Conservation (phyloP, 1,140 invertebrate species). For the Drosophila kohkoa region DNA sequence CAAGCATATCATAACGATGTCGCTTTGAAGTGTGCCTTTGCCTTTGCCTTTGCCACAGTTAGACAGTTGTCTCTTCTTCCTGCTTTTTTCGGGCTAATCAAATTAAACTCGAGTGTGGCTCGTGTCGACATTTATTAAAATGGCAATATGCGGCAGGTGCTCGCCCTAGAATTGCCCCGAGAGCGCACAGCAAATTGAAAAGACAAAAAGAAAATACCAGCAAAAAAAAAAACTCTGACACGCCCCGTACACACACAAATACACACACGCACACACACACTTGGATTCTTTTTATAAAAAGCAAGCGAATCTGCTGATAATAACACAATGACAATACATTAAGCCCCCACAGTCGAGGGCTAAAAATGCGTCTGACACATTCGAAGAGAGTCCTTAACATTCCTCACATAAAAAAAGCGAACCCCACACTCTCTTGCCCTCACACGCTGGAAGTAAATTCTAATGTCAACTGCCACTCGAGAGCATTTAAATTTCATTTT, state of each 20-base stretch:
- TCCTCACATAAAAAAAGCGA: slow-evolving; percentile 10
- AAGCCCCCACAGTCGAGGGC: slow-evolving; percentile 9
- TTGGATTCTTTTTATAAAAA: slow-evolving; percentile 28
- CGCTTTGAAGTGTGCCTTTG: slow-evolving; percentile 54
- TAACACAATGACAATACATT: slow-evolving; percentile 51
- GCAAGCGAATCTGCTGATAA: slow-evolving; percentile 46
- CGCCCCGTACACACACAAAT: not conserved
- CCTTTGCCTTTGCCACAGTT: not conserved
- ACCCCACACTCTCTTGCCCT: slow-evolving; percentile 1
- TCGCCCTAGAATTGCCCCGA: slow-evolving; percentile 34
- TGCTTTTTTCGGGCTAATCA: slow-evolving; percentile 50
- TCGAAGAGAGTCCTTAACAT: slow-evolving; percentile 29
- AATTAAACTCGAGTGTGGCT: slow-evolving; percentile 69
- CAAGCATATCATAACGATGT: slow-evolving; percentile 30
- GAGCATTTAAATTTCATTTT: slow-evolving; percentile 79
- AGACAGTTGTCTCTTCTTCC: slow-evolving; percentile 7
- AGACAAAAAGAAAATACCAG: slow-evolving; percentile 21
- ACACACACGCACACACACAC: slow-evolving; percentile 4
- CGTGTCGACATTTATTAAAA: slow-evolving; percentile 70
- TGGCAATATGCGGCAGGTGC: slow-evolving; percentile 61
- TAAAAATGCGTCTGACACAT: slow-evolving; percentile 51
- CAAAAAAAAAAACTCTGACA: slow-evolving; percentile 20
- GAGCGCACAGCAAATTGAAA: slow-evolving; percentile 59
- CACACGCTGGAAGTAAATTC: slow-evolving; percentile 52
- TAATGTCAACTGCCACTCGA: slow-evolving; percentile 81